Percentiles rank a stretch among this genome's conserved stretches.
phyloP scores from a whole-genome alignment of 2,888 invertebrate species.

The Parochlus steinenii region DNA sequence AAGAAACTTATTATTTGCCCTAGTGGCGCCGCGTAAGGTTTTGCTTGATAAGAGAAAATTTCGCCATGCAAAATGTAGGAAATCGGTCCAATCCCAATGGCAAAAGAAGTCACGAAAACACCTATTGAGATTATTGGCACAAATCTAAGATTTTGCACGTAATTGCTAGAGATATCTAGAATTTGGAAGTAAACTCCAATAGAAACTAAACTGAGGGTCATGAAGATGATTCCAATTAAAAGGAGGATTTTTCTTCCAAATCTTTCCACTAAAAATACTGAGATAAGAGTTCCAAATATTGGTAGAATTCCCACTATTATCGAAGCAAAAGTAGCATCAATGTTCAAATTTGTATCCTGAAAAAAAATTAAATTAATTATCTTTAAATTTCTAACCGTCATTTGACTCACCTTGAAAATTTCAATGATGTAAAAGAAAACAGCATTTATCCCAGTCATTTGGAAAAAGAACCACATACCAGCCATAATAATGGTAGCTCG shows the following conservation, averaged over 20 bases:
- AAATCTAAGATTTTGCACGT: neutral
- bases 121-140: slow-evolving; percentile 1
- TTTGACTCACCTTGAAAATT: no score
- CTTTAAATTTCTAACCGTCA: no score
- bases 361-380: no score
- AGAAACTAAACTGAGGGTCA: neutral
- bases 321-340: slow-evolving; percentile 3
- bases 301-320: neutral
- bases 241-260: slow-evolving; percentile 7
- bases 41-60: slow-evolving; percentile 3
- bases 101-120: slow-evolving; percentile 3
- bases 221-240: neutral
- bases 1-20: neutral
- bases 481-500: slow-evolving; percentile 4
- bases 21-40: slow-evolving; percentile 1
- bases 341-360: neutral
- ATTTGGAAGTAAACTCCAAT: slow-evolving; percentile 1
- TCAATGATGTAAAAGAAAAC: slow-evolving; percentile 2
- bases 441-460: slow-evolving; percentile 7
- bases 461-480: slow-evolving; percentile 1
- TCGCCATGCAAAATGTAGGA: slow-evolving; percentile 7
- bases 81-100: slow-evolving; percentile 4
- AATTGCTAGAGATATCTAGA: neutral
- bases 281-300: neutral
- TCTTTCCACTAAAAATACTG: slow-evolving; percentile 1